Base-by-base conservation (phyloP, 23 tunicate species). In the Aplidium turbinatum region DNA sequence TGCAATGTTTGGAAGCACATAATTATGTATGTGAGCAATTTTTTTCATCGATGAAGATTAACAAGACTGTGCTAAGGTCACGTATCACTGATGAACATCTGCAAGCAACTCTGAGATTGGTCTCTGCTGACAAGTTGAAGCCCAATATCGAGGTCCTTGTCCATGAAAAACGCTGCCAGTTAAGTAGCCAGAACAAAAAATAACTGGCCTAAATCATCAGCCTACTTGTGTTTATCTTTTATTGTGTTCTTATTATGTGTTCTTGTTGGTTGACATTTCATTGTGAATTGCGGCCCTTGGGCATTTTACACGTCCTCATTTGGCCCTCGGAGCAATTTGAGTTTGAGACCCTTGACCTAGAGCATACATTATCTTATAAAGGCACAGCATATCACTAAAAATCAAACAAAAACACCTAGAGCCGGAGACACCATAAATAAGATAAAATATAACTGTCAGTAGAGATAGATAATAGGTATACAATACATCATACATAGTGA, bases 1-100 rank as follows among this genome's bases (percentile, higher is more conserved):
- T 68, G 77, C 84, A 79, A 79, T 79, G 84, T n/a, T n/a, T n/a
- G n/a, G n/a, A n/a, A n/a, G n/a, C n/a, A n/a, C n/a, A n/a, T n/a
- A n/a, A n/a, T 24, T 68, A 79, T 69, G 84, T 79, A 79, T 79
- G 84, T 69, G 77, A 79, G 50, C 84, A 77, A 1, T 77, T 77
- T 45, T 77, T 77, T 46, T 61, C 58, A 23, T 62, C 73, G 38
- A 61, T 77, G 82, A 77, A 77, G 35, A 26, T 63, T 39, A 77
- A 77, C 72, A 77, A 77, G 57, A 24, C 82, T 77, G 47, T 38
- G 45, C 18, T 62, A 24, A 76, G 72, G 38, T 76, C 82, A 62
- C 72, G 72, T 1, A 33, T 79, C 66, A 68, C 84, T 51, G 77
- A 69, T 79, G 84, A 79, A 79, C 84, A 79, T 68, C 35, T 69